Percentiles rank a stretch among this genome's conserved stretches.
These are phyloP conservation scores for Donacobius atricapilla DNA, from an alignment of 2,113 vertebrate species.

Conservation along the genomic window DNA sequence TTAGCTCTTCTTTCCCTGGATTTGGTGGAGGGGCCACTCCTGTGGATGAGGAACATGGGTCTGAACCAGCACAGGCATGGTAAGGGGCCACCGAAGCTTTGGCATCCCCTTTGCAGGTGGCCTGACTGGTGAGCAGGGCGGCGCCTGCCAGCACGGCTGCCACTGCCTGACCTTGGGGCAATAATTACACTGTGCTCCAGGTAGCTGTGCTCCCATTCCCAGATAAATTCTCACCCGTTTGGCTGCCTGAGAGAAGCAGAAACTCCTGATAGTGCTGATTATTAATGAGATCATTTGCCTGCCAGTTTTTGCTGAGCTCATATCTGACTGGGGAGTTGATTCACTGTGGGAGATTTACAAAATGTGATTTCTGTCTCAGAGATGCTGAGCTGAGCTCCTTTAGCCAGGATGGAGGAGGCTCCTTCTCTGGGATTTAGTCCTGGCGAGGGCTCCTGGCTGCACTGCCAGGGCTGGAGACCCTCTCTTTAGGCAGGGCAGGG, in stretches of 20 bases:
- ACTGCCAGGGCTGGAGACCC: neutral
- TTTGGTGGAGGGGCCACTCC: neutral
- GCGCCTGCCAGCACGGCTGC: neutral
- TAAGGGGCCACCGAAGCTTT: neutral
- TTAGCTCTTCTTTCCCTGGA: neutral
- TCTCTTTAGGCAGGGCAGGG: too few species aligned
- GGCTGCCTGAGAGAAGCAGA: neutral
- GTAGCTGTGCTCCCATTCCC: neutral
- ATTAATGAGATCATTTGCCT: conserved; percentile 64
- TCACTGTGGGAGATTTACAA: conserved; percentile 20
- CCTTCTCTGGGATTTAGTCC: neutral
- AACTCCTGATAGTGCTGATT: conserved; percentile 45
- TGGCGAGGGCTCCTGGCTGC: neutral
- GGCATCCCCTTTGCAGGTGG: neutral
- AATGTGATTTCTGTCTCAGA: conserved; percentile 1
- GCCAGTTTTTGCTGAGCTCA: conserved; percentile 58
- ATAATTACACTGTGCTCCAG: neutral
- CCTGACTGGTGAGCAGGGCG: neutral
- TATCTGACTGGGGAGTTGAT: conserved; percentile 49
- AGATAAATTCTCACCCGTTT: neutral
- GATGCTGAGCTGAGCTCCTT: conserved; percentile 51
- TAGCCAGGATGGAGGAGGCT: neutral
- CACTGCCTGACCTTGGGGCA: neutral
- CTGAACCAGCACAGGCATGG: neutral
- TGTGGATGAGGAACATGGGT: neutral